Percentiles rank a stretch among this genome's conserved stretches.
Evolutionary conservation across 2,888 invertebrate species (phyloP).

Genomic region (Cataglyphis cursor): DNA sequence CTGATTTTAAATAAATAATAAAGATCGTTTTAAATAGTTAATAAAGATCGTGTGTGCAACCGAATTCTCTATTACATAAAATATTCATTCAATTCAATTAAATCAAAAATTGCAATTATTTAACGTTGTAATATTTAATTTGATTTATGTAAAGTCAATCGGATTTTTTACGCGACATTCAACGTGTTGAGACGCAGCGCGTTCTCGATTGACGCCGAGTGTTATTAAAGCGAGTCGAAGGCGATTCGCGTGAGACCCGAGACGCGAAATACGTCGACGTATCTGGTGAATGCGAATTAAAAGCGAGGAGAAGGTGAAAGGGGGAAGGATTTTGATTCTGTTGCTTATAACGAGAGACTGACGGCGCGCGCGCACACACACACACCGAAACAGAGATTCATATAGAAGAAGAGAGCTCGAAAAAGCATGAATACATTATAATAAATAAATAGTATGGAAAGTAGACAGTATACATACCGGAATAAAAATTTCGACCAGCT

Average conservation of each 20-base stretch:
- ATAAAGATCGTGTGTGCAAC: background rate
- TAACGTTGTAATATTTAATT: background rate
- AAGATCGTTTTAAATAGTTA: background rate
- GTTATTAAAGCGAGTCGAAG: conserved; percentile 53
- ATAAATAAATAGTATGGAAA: background rate
- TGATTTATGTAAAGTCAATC: background rate
- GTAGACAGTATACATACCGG: background rate
- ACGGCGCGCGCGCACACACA: conserved; percentile 14
- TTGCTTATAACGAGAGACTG: conserved; percentile 55
- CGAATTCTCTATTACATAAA: background rate
- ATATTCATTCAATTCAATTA: background rate
- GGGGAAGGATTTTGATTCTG: conserved; percentile 34
- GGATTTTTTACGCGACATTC: background rate
- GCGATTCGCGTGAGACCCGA: conserved; percentile 39
- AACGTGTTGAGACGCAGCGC: background rate
- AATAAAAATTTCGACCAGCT: background rate
- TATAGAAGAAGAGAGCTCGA: conserved; percentile 19
- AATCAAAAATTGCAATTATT: background rate
- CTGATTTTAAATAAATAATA: background rate
- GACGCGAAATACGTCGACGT: conserved; percentile 52
- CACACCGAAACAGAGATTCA: conserved; percentile 28
- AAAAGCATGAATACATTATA: background rate
- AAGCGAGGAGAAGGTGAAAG: conserved; percentile 37
- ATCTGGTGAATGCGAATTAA: conserved; percentile 55
- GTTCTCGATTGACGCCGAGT: conserved; percentile 18